A percentile compares a stretch with the other conserved stretches of the same genome.
Evolutionary conservation across 1,140 invertebrate genomes (phyloP).

Genomic region (Sinonovacula constricta): DNA sequence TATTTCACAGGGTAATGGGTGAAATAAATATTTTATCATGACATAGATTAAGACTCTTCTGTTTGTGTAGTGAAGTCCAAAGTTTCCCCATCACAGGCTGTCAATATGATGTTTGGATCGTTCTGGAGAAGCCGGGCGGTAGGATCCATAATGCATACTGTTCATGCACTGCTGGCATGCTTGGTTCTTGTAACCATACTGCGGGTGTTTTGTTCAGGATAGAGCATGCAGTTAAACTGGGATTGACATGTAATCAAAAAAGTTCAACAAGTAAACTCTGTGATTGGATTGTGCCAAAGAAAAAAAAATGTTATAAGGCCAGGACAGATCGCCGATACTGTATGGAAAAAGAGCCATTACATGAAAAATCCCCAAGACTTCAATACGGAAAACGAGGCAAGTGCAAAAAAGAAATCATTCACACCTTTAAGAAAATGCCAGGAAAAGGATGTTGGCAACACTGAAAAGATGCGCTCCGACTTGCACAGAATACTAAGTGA

Average conservation of each 20-base stretch:
- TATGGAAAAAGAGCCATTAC: background rate
- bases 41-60: background rate
- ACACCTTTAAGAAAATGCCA: background rate
- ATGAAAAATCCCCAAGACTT: background rate
- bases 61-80: background rate
- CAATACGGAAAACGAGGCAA: background rate
- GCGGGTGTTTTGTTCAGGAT: slow-evolving; percentile 15
- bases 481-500: too few species aligned
- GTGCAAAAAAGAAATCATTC: background rate
- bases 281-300: background rate
- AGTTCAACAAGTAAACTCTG: background rate
- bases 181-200: slow-evolving; percentile 33
- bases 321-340: background rate
- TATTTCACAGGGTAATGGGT: background rate
- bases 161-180: slow-evolving; percentile 16
- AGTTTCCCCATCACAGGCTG: background rate
- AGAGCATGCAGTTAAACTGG: background rate
- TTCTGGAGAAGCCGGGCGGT: background rate
- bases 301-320: background rate
- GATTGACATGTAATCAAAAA: background rate
- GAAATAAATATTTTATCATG: background rate
- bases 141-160: background rate
- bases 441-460: background rate
- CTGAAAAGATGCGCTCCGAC: too few species aligned
- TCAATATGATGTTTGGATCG: background rate